phyloP scores from a whole-genome alignment of 1,140 invertebrate species.

The Aphelenchoides fujianensis region DNA sequence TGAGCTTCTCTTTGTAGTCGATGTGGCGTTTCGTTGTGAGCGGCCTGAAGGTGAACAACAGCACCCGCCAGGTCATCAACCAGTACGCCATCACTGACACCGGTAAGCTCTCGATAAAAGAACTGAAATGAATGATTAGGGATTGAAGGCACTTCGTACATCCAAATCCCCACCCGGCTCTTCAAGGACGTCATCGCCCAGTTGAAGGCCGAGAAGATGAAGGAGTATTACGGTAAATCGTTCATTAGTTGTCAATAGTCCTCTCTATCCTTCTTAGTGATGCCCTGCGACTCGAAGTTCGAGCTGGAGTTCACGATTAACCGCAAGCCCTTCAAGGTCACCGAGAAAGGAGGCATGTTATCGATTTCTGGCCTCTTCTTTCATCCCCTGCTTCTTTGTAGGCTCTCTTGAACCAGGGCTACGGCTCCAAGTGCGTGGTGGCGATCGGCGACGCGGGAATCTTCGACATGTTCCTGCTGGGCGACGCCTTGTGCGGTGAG shows the following conservation, averaged over 20 bases:
- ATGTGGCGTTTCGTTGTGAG: slow-evolving; percentile 9
- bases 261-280: not conserved
- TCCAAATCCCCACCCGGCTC: not conserved
- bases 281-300: slow-evolving; percentile 6
- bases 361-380: not conserved
- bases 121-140: not conserved
- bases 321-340: not conserved
- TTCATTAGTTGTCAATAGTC: not conserved
- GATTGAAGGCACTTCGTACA: not conserved
- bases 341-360: slow-evolving; percentile 14
- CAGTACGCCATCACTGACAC: slow-evolving; percentile 12
- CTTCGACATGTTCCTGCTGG: slow-evolving; percentile 15
- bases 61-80: not conserved
- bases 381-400: not conserved
- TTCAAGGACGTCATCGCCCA: not conserved
- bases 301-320: not conserved
- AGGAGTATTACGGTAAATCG: not conserved
- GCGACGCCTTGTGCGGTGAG: slow-evolving; percentile 6
- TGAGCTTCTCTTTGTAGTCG: slow-evolving; percentile 7
- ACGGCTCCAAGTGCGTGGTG: slow-evolving; percentile 4
- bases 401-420: slow-evolving; percentile 10
- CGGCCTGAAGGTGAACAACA: not conserved
- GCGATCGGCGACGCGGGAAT: slow-evolving; percentile 7
- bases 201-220: not conserved
- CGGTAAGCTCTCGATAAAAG: slow-evolving; percentile 2